Conservation (phyloP, 30 jellyfish, hydroid and myxozoan genomes). For the Catostylus mosaicus region DNA sequence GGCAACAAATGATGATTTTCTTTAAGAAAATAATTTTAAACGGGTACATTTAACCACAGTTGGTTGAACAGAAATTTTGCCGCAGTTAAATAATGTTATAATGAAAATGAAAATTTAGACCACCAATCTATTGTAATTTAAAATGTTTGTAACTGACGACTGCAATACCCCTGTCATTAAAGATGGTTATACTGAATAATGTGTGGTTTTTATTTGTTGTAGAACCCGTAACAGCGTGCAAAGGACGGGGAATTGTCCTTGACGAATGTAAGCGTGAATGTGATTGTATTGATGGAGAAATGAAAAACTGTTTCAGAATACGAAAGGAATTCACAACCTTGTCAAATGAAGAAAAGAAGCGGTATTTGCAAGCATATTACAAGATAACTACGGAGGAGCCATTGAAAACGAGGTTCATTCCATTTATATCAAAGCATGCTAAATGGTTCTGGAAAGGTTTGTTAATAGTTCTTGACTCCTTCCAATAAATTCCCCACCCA, state of each 20-base stretch:
- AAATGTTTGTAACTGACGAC: too few relatives aligned
- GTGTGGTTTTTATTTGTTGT: neutral
- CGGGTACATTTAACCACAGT: too few relatives aligned
- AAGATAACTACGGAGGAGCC: slow-evolving; percentile 84
- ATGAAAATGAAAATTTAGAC: too few relatives aligned
- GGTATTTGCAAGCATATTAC: slow-evolving; percentile 74
- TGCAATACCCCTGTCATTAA: too few relatives aligned
- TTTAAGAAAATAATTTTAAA: too few relatives aligned
- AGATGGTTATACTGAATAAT: neutral
- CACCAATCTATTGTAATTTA: too few relatives aligned
- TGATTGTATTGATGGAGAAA: slow-evolving; percentile 59
- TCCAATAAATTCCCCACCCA: too few relatives aligned
- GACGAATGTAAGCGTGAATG: slow-evolving; percentile 92
- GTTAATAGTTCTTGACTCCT: neutral
- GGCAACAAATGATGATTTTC: too few relatives aligned
- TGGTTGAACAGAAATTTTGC: too few relatives aligned
- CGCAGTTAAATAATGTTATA: too few relatives aligned
- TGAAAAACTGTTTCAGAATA: slow-evolving; percentile 69
- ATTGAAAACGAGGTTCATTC: slow-evolving; percentile 51
- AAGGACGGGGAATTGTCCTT: slow-evolving; percentile 23
- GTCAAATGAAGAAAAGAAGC: slow-evolving; percentile 66
- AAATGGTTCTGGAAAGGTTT: slow-evolving; percentile 87
- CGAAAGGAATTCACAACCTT: slow-evolving; percentile 86
- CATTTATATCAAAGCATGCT: slow-evolving; percentile 65
- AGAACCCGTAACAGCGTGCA: slow-evolving; percentile 36